phyloP scores from a whole-genome alignment of 1,140 invertebrate genomes.

The Agrilus planipennis region DNA sequence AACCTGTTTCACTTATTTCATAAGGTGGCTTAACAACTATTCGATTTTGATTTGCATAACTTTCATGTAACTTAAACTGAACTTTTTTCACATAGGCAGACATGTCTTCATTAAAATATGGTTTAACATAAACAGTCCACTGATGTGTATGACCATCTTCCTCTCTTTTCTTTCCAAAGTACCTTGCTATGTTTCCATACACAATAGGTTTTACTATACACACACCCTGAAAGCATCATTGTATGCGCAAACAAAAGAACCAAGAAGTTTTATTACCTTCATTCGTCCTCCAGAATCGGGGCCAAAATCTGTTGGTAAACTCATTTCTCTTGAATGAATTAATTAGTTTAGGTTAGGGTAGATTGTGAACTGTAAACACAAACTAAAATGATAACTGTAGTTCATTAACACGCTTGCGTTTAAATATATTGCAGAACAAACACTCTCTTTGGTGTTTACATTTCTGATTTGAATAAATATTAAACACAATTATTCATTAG shows the following conservation, averaged over 20 bases:
- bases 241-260: constrained; percentile 5
- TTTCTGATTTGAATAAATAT: background rate
- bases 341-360: constrained; percentile 1
- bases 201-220: constrained; percentile 92
- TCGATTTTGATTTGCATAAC: constrained; percentile 89
- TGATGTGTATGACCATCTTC: constrained; percentile 98
- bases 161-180: constrained; percentile 96
- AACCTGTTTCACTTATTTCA: constrained; percentile 96
- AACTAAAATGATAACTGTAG: background rate
- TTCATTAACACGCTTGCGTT: background rate
- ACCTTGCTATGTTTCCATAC: constrained; percentile 90
- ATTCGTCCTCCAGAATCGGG: constrained; percentile 69
- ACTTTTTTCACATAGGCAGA: constrained; percentile 92
- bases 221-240: constrained; percentile 52
- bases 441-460: too few species aligned
- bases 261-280: constrained; percentile 43
- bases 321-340: constrained; percentile 35
- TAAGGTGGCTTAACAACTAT: constrained; percentile 91
- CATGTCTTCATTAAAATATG: constrained; percentile 90
- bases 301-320: constrained; percentile 61
- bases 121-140: constrained; percentile 97
- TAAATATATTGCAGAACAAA: too few species aligned
- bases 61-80: constrained; percentile 96
- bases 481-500: constrained; percentile 1
- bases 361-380: background rate